Base-by-base conservation (phyloP, 2,888 invertebrate species). In the Latheticus oryzae region DNA sequence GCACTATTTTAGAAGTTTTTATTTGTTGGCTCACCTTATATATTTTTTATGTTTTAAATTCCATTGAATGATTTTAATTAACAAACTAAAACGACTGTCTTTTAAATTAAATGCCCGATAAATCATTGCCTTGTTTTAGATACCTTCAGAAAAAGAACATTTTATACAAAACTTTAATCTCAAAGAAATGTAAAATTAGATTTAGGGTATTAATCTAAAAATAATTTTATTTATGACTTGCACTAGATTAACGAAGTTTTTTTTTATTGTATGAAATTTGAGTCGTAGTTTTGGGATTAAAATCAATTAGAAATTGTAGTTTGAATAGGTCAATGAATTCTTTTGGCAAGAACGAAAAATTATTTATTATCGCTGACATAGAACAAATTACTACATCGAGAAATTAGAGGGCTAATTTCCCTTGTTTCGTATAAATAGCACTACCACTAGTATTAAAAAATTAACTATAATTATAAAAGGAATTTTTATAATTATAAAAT, bases 1-100 rank as follows among this genome's bases (percentile, higher is more conserved):
- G 38, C 5, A 28, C 51, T 26, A 51, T 38, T 51, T 51, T 51
- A 21, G 28, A 28, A 37, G 40, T 28, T 51, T 38, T 26, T 26
- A 19, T 28, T 19, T 19, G 23, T 28, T 51, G 38, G 37, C 19
- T 15, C 21, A 24, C 13, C 33, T 15, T 17, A 28, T 5, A 24
- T 17, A 26, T 35, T 24, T 24, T 33, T 24, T 13, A 21, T 15
- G 1, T 12, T 11, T 33, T 47, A 33, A 47, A n/a, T 32, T 32
- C 13, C 8, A 7, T 30, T 21, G 47, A 26, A 50, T 5, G 16
- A 35, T 37, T 50, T 28, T n/a, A n/a, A 28, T 2, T 28, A 28
- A 11, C 12, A 32, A 3, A 32, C 12, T 2, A 2, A 32, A 32
- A n/a, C n/a, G n/a, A n/a, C n/a, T n/a, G n/a, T 28, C 11, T 11